Evolutionary conservation across 2,888 invertebrate genomes (phyloP), one percentile per base, ranked within the genome.

Genomic region (Clostera curtula): DNA sequence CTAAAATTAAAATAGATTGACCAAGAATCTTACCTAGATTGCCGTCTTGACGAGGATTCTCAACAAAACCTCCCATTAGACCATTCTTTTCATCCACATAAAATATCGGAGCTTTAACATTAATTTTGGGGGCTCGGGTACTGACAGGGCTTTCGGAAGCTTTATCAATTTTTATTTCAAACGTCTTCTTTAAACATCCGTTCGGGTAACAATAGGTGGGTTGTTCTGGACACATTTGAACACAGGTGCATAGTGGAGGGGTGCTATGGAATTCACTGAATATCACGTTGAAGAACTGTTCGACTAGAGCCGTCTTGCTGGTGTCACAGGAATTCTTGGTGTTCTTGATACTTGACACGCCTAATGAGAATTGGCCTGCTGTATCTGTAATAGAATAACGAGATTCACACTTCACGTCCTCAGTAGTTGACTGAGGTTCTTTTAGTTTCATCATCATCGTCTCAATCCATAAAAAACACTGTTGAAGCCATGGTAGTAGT

Each of bases 161-260:
- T 5, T 48, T 49, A 1, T 46, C 43, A 8, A 40, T 51, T 19
- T 45, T 51, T n/a, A 18, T 42, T 2, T 56, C 51, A 2, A 50
- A 37, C 2, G 21, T 5, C 31, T 37, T 56, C 30, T 53, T 72
- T 2, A 75, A 44, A 27, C 80, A 80, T 1, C 73, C 72, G 20
- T 69, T 77, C 0, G 80, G 80, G 27, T 77, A 79, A 36, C 80
- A 80, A 38, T 79, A 80, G 0, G 73, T 73, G 0, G 76, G 56
- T 29, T 72, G 72, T 1, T 62, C 56, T 0, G 36, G 28, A 18
- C 80, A 79, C 69, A 77, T 75, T 41, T 75, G 72, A 0, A 79
- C 73, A 30, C 80, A 80, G 0, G 73, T 65, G 17, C 80, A 80
- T 0, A 63, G 49, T 1, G 80, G 79, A 2, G 69, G 70, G 0